phyloP scores from a whole-genome alignment of 2,888 invertebrate genomes.

The Arctia plantaginis region DNA sequence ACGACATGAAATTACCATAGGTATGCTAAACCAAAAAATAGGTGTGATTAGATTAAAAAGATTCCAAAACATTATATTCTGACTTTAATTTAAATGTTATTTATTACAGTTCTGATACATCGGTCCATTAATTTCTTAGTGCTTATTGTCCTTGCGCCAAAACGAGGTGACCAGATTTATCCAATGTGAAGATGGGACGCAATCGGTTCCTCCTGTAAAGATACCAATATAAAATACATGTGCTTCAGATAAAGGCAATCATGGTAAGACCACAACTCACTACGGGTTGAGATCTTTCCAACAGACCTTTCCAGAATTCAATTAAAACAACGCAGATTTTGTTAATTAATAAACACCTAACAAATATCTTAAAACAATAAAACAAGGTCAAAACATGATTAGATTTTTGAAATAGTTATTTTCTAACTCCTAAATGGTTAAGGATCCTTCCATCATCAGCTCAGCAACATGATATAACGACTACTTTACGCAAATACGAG shows the following conservation, averaged over 20 bases:
- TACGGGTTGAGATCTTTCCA: too few relatives aligned
- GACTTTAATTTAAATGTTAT: conserved; percentile 4
- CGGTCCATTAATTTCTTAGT: neutral
- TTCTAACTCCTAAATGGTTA: too few relatives aligned
- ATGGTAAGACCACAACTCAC: neutral
- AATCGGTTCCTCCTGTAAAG: conserved; percentile 69
- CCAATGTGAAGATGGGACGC: conserved; percentile 79
- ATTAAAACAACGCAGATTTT: too few relatives aligned
- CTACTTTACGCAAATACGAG: too few relatives aligned
- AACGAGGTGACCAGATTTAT: conserved; percentile 77
- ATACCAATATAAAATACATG: neutral
- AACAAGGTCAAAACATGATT: too few relatives aligned
- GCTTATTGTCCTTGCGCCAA: conserved; percentile 67
- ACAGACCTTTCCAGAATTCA: too few relatives aligned
- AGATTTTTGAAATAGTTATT: too few relatives aligned
- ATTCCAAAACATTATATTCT: conserved; percentile 5
- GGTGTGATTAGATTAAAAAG: neutral
- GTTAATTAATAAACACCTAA: too few relatives aligned
- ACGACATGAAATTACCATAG: too few relatives aligned
- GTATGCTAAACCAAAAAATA: neutral
- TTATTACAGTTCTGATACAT: neutral
- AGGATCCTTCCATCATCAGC: too few relatives aligned
- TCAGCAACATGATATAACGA: too few relatives aligned
- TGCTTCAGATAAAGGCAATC: neutral
- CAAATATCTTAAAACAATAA: too few relatives aligned